Percentiles rank a stretch among this genome's conserved stretches.
phyloP scores from a whole-genome alignment of 2,797 vertebrate genomes.

The Muraenolepis orangiensis region DNA sequence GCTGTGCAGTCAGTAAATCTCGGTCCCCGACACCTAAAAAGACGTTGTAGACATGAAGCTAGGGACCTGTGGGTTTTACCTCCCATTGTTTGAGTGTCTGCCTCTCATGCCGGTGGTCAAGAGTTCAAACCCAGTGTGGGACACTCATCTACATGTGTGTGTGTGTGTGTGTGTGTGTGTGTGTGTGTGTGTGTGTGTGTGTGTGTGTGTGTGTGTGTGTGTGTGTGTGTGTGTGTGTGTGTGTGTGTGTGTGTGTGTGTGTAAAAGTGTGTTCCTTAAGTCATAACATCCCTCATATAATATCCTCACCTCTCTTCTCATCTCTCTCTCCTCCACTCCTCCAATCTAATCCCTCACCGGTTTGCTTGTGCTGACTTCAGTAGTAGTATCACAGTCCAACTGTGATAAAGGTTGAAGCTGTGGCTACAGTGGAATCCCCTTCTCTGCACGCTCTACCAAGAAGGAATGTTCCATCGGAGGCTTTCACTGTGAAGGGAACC shows the following conservation, averaged over 20 bases:
- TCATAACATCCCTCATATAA: no score
- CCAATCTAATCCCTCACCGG: neutral
- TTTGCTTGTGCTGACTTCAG: neutral
- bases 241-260: neutral
- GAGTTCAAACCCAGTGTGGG: no score
- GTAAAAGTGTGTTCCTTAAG: neutral
- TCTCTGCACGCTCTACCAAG: neutral
- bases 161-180: neutral
- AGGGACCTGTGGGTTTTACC: no score
- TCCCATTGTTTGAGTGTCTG: no score
- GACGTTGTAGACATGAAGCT: no score
- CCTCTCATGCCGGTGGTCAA: no score
- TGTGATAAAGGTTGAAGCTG: neutral
- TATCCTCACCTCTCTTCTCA: neutral
- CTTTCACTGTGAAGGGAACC: neutral
- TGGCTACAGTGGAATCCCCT: neutral
- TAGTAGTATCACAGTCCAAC: neutral
- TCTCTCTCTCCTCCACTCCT: slow-evolving; percentile 39
- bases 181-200: neutral
- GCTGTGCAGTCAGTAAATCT: no score
- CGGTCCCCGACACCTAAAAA: no score
- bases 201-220: no score
- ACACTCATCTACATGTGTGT: no score
- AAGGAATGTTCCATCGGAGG: neutral
- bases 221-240: neutral